phyloP scores from a whole-genome alignment of 2,797 vertebrate genomes.

The Chiloscyllium punctatum region DNA sequence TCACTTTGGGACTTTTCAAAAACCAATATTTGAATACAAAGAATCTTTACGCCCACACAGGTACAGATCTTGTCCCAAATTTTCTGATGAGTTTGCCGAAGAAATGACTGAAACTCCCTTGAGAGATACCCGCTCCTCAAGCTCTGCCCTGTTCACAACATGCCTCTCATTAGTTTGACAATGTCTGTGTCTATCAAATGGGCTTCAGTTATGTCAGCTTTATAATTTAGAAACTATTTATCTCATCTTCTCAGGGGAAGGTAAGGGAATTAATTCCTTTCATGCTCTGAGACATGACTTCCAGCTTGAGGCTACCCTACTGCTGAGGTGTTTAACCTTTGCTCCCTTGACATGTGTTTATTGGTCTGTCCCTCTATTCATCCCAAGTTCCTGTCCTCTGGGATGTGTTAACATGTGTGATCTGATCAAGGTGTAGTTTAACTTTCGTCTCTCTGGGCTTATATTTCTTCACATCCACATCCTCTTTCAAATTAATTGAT shows the following conservation, averaged over 20 bases:
- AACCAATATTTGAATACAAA: background rate
- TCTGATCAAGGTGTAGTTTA: background rate
- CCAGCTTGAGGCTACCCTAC: background rate
- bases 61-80: background rate
- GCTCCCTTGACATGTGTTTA: background rate
- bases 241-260: background rate
- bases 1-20: background rate
- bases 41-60: background rate
- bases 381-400: background rate
- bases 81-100: background rate
- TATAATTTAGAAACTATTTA: background rate
- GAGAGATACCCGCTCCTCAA: background rate
- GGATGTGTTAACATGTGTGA: background rate
- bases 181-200: background rate
- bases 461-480: background rate
- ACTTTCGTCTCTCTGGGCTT: background rate
- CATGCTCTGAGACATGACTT: background rate
- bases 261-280: background rate
- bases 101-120: background rate
- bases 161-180: background rate
- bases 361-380: background rate
- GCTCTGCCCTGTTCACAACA: background rate
- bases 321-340: background rate
- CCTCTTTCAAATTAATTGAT: background rate
- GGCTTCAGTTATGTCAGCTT: background rate